Evolutionary conservation across 1,140 invertebrate genomes (phyloP), one percentile per base, ranked within the genome.

Genomic region (Hyles vespertilio): DNA sequence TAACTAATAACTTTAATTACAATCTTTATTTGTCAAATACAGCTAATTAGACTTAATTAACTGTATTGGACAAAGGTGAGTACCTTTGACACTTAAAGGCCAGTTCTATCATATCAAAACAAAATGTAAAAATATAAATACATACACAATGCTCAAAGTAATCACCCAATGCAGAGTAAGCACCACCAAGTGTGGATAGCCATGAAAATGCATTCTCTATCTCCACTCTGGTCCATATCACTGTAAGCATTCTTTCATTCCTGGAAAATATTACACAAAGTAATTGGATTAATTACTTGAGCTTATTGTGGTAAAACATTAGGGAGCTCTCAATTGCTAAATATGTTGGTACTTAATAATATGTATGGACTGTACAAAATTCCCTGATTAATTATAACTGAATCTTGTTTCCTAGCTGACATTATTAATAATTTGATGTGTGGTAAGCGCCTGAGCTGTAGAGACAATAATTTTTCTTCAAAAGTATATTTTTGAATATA

Each of bases 171-270:
- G 97, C 94, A 22, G 97, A 98, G 89, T 96, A 98, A 4, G 96
- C 98, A 48, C 97, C 97, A 51, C 98, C 98, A 9, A 99, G 90
- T 2, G 98, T 99, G n/a, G 97, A 98, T 3, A 99, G 89, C 96
- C 97, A 98, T 3, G 96, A 96, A 91, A 98, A 94, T 6, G 94
- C 91, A 90, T 96, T 92, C 77, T 97, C 95, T 64, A 97, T 89
- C 87, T 97, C 94, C 65, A 93, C 90, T 65, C 91, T 79, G 10
- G 90, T 86, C 95, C 93, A 86, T 89, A 87, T 32, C 86, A 87
- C 69, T 91, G 89, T 58, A 60, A 81, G 9, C 69, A 85, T 63
- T 77, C 70, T 80, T 72, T 89, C 65, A 81, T 84, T 74, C 89
- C 89, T 88, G 72, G 57, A 84, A 56, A 9, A 48, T 10, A 22